Evolutionary conservation across 1,140 invertebrate species (phyloP).

Genomic region (Zelostemma sp.): DNA sequence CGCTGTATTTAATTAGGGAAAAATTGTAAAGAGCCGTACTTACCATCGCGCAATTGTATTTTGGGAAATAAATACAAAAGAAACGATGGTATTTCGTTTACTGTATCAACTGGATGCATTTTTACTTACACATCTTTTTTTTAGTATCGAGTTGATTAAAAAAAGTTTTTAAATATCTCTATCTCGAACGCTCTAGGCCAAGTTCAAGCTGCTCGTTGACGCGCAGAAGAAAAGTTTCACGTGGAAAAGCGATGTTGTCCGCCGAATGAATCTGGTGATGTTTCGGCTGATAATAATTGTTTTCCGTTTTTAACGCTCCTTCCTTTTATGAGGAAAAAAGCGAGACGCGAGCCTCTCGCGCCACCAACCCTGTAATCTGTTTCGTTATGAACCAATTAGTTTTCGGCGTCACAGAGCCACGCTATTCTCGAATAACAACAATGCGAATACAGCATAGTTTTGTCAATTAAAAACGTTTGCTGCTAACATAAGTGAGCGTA

Average conservation of each 20-base stretch:
- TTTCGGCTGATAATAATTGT: neutral
- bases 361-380: neutral
- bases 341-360: neutral
- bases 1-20: constrained; percentile 29
- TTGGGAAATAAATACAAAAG: too few species aligned
- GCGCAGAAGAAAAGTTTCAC: constrained; percentile 15
- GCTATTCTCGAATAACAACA: constrained; percentile 15
- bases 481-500: constrained; percentile 39
- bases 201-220: constrained; percentile 62
- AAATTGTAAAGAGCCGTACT: constrained; percentile 35
- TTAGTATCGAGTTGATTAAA: too few species aligned
- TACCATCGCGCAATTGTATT: constrained; percentile 33
- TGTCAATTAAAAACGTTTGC: constrained; percentile 29
- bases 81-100: too few species aligned
- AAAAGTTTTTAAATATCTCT: too few species aligned
- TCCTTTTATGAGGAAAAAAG: neutral
- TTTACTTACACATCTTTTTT: too few species aligned
- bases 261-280: neutral
- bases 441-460: constrained; percentile 18
- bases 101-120: too few species aligned
- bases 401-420: constrained; percentile 14
- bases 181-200: too few species aligned
- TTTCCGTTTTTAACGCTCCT: too few species aligned
- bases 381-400: neutral
- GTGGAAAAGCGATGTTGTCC: too few species aligned